Base-by-base conservation (phyloP, 92 coral and sea anemone genomes). In the Pocillopora meandrina region DNA sequence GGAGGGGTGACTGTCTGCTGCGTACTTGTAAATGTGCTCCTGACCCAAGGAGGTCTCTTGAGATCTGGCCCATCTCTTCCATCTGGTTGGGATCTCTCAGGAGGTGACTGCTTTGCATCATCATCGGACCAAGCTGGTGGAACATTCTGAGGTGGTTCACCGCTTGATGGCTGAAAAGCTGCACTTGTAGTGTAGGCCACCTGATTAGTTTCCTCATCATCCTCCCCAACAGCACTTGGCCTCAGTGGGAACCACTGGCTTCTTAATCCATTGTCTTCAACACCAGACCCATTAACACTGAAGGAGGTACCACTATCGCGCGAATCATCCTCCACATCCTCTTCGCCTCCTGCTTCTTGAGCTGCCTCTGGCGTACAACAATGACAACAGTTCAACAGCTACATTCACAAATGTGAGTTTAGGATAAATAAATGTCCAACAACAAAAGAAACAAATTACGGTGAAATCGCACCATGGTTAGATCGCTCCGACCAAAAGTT, bases 51-150 rank as follows among this genome's bases (percentile, higher is more conserved):
- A n/a, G 89, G 75, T 23, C 81, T 74, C 78, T 79, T 89, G n/a
- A 89, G 81, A 65, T 97, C 99, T 18, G 96, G 87, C 2, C 98
- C 98, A 78, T 96, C 98, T 52, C 98, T 87, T 34, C 99, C 99
- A 77, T 95, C 98, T 13, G 99, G 99, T 52, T 97, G 99, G 23
- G 95, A 93, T 65, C 99, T 84, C 87, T 97, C 98, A 58, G 94
- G 93, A 58, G 99, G 91, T 14, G 98, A 80, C 86, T 88, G 86
- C 16, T 92, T 90, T 3, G 88, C 65, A 63, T 82, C 85, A 19
- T 61, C 72, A 83, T 73, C 73, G 15, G 80, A 73, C 86, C 86
- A 83, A 26, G 73, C 64, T 61, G 21, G 79, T 14, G 79, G 79
- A 19, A 72, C 65, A 74, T 72, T 5, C 26, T 73, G 80, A 62